These are phyloP conservation scores for Mirounga angustirostris DNA, from an alignment of 2,113 vertebrate species.

Conservation along the genomic window DNA sequence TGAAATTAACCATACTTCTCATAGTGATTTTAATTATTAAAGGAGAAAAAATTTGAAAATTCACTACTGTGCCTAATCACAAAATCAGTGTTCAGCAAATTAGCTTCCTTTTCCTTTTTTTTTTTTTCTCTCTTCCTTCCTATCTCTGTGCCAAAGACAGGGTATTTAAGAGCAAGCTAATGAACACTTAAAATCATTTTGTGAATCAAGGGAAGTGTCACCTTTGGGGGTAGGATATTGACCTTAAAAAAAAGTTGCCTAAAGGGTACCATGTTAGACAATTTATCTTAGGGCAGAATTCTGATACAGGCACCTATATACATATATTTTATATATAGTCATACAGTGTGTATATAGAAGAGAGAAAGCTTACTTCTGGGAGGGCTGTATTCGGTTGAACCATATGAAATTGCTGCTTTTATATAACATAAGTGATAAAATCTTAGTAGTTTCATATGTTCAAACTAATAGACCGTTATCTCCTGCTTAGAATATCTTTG, in stretches of 20 bases:
- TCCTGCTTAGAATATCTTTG: neutral
- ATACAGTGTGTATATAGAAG: neutral
- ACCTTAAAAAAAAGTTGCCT: neutral
- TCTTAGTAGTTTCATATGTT: neutral
- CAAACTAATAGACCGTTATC: neutral
- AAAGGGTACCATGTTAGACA: neutral
- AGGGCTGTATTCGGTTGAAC: neutral
- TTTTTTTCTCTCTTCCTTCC: neutral
- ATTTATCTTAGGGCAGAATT: neutral
- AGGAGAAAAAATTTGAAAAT: neutral
- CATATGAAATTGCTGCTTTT: slow-evolving; percentile 7
- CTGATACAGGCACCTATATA: neutral
- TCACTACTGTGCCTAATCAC: neutral
- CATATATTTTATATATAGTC: neutral
- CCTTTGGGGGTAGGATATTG: neutral
- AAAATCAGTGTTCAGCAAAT: slow-evolving; percentile 42
- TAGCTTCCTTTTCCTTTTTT: slow-evolving; percentile 36
- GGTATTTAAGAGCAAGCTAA: slow-evolving; percentile 16
- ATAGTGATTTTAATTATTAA: slow-evolving; percentile 42
- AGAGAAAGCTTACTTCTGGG: neutral
- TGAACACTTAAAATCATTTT: slow-evolving; percentile 49
- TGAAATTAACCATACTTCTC: slow-evolving; percentile 11
- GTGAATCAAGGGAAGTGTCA: neutral
- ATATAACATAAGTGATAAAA: neutral
- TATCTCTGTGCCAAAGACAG: slow-evolving; percentile 39